Evolutionary conservation across 1,140 invertebrate species (phyloP).

Genomic region (Phthorimaea operculella): DNA sequence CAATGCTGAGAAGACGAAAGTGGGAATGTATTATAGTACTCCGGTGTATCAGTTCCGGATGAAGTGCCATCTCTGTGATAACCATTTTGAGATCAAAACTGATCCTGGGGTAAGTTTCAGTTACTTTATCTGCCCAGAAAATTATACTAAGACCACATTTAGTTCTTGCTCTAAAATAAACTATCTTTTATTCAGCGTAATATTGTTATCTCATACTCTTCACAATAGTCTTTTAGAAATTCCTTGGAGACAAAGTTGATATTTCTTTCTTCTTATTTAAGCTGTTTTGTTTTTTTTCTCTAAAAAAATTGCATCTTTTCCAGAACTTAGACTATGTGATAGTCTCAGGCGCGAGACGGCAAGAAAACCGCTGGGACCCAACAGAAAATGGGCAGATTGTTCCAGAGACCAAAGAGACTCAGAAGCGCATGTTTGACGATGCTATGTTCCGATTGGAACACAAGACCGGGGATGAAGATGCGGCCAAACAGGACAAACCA

Average conservation of each 20-base stretch:
- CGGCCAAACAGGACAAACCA: conserved; percentile 77
- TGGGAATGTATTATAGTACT: conserved; percentile 98
- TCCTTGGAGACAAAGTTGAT: no score
- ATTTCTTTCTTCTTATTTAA: no score
- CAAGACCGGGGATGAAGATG: conserved; percentile 81
- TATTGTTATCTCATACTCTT: no score
- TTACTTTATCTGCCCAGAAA: no score
- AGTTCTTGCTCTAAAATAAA: no score
- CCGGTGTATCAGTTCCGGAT: conserved; percentile 98
- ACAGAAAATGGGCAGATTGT: conserved; percentile 95
- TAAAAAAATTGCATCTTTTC: conserved; percentile 16
- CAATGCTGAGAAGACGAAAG: conserved; percentile 98
- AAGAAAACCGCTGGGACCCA: conserved; percentile 99
- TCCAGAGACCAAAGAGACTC: conserved; percentile 89
- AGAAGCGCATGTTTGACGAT: conserved; percentile 90
- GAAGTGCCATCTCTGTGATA: conserved; percentile 99
- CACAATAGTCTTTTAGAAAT: no score
- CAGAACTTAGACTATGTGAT: conserved; percentile 98
- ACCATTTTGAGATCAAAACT: conserved; percentile 98
- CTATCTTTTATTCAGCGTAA: no score
- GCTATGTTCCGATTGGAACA: conserved; percentile 98
- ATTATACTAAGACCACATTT: no score
- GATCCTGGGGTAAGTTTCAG: conserved; percentile 92
- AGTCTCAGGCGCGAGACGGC: conserved; percentile 91
- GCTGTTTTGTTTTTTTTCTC: no score